Evolutionary conservation across 2,888 invertebrate genomes (phyloP).

Genomic region (Stegana nigrithorax): DNA sequence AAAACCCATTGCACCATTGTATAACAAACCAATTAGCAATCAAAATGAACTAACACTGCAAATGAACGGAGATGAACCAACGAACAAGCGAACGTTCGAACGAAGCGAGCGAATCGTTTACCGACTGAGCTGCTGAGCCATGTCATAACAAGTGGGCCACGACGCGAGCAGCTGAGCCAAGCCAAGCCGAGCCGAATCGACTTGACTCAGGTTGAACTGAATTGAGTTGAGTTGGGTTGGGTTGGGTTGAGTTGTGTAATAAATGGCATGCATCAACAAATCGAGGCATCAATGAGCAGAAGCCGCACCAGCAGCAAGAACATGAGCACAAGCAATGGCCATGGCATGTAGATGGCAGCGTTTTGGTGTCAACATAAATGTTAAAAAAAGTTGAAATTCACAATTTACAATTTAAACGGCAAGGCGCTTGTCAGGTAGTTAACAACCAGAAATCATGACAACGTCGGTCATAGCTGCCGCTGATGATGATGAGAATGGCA

Average conservation of each 20-base stretch:
- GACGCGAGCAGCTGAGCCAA: slow-evolving; percentile 26
- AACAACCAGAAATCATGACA: slow-evolving; percentile 61
- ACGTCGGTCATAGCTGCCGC: slow-evolving; percentile 51
- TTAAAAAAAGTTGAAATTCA: slow-evolving; percentile 24
- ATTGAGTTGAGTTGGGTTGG: not conserved
- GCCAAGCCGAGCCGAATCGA: slow-evolving; percentile 26
- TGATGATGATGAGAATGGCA: slow-evolving; percentile 6
- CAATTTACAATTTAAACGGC: slow-evolving; percentile 26
- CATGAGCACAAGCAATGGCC: not conserved
- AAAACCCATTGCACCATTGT: slow-evolving; percentile 60
- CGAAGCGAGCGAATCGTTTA: too few species aligned
- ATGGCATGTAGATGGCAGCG: too few species aligned
- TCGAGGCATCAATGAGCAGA: not conserved
- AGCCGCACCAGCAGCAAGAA: not conserved
- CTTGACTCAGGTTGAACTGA: slow-evolving; percentile 11
- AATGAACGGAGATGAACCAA: slow-evolving; percentile 36
- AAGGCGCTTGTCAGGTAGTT: slow-evolving; percentile 27
- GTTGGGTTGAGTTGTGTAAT: slow-evolving; percentile 38
- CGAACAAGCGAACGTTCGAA: too few species aligned
- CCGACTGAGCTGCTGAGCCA: slow-evolving; percentile 23
- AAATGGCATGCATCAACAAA: not conserved
- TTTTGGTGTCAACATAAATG: slow-evolving; percentile 7
- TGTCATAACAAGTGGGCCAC: slow-evolving; percentile 8
- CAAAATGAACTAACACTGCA: slow-evolving; percentile 64
- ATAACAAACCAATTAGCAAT: slow-evolving; percentile 67